phyloP scores from a whole-genome alignment of 1,140 invertebrate genomes.

The Neotoxoptera formosana region DNA sequence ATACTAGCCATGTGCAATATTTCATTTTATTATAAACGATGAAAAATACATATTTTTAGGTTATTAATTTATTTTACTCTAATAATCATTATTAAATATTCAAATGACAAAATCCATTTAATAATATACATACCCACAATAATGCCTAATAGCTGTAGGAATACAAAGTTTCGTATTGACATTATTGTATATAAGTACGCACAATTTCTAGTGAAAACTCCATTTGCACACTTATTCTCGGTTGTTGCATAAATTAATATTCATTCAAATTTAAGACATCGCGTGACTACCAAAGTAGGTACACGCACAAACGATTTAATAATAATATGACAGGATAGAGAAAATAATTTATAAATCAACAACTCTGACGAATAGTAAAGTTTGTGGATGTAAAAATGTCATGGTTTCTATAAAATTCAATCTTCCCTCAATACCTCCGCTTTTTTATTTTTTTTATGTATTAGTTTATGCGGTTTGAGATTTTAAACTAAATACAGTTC shows the following conservation, averaged over 20 bases:
- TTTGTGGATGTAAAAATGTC: not conserved
- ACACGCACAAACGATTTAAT: not conserved
- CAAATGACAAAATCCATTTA: not conserved
- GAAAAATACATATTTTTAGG: too few relatives aligned
- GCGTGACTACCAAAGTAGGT: not conserved
- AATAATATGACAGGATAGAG: not conserved
- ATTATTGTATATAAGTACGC: not conserved
- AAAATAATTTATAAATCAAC: slow-evolving; percentile 9
- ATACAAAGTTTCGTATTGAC: not conserved
- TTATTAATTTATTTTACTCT: not conserved
- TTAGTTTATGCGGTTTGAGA: not conserved
- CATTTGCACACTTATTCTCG: not conserved
- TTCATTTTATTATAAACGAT: too few relatives aligned
- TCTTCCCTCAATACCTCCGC: not conserved
- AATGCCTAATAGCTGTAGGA: not conserved
- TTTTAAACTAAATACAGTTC: not conserved
- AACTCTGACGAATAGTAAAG: not conserved
- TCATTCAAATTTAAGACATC: not conserved
- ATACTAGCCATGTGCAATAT: too few relatives aligned
- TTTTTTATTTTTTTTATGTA: not conserved
- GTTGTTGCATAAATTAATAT: not conserved
- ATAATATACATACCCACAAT: not conserved
- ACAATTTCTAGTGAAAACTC: not conserved
- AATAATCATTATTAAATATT: not conserved
- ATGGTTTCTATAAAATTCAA: not conserved